Evolutionary conservation across 2,113 vertebrate species (phyloP), one percentile per base, ranked within the genome.

Genomic region (Platysteira castanea): DNA sequence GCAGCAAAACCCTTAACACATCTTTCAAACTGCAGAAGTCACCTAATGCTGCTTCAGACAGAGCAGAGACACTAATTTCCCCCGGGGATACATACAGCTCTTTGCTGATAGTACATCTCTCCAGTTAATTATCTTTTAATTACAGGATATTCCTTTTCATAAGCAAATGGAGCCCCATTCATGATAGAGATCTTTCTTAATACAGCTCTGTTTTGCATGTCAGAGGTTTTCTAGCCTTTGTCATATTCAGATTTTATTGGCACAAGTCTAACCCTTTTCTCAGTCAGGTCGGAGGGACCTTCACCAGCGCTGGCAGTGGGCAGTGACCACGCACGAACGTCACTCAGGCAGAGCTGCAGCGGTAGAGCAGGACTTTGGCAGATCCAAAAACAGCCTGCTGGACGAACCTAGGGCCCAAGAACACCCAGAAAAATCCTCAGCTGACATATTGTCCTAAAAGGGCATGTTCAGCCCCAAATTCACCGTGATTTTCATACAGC

Each of bases 301-400:
- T 39, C 20, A 16, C 33, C 60, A 27, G 47, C 0, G 0, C 18
- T 12, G 23, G 44, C 39, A n/a, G 49, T 0, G 46, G 56, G 39
- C 56, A 81, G 68, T 1, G 31, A 42, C 41, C 2, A 0, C 0
- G 0, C 2, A 5, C 0, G 0, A 47, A 31, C 50, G 5, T 27
- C 10, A 56, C 39, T 12, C 8, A 16, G 65, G 44, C 50, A 65
- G 94, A 61, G 56, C 65, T 79, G 60, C 50, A 85, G 49, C 13
- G 46, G 5, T 4, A 33, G 15, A 52, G 12, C 13, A 56, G 73
- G n/a, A 20, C 20, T 87, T 69, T 1, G 37, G 41, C 31, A 86
- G 37, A 41, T 24, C 53, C 63, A 27, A 27, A 79, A 42, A 2
- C 44, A 83, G 9, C 11, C 75, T 73, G 35, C 24, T n/a, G 31